These are phyloP conservation scores for Vanessa cardui DNA, from an alignment of 2,888 invertebrate genomes.

Conservation along the genomic window DNA sequence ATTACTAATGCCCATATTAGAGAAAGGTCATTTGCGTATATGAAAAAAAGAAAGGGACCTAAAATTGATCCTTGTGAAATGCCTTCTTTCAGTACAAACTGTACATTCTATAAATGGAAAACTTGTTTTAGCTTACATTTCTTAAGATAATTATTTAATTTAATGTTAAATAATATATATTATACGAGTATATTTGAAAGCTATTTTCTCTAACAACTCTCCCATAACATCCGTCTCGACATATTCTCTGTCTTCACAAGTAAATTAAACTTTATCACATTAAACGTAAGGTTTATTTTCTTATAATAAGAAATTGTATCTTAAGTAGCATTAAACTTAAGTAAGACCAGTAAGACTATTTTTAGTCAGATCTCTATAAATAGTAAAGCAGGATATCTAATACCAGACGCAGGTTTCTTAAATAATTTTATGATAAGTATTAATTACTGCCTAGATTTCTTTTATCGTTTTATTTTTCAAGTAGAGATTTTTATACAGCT, in stretches of 20 bases:
- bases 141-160: too few relatives aligned
- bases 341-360: not conserved
- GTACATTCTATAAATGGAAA: too few relatives aligned
- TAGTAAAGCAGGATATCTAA: conserved; percentile 1
- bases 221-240: not conserved
- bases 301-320: not conserved
- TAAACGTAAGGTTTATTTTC: not conserved
- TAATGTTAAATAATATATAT: too few relatives aligned
- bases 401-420: not conserved
- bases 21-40: too few relatives aligned
- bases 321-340: not conserved
- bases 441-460: not conserved
- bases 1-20: too few relatives aligned
- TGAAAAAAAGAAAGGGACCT: too few relatives aligned
- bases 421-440: not conserved
- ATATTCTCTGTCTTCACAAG: not conserved
- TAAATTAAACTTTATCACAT: not conserved
- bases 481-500: too few relatives aligned
- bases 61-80: too few relatives aligned
- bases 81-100: too few relatives aligned
- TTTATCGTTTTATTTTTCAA: too few relatives aligned
- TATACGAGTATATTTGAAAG: not conserved
- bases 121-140: too few relatives aligned
- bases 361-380: conserved; percentile 3
- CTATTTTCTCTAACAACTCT: not conserved